Percentiles rank a stretch among this genome's conserved stretches.
Evolutionary conservation across 2,113 vertebrate genomes (phyloP).

Genomic region (Protobothrops mucrosquamatus): DNA sequence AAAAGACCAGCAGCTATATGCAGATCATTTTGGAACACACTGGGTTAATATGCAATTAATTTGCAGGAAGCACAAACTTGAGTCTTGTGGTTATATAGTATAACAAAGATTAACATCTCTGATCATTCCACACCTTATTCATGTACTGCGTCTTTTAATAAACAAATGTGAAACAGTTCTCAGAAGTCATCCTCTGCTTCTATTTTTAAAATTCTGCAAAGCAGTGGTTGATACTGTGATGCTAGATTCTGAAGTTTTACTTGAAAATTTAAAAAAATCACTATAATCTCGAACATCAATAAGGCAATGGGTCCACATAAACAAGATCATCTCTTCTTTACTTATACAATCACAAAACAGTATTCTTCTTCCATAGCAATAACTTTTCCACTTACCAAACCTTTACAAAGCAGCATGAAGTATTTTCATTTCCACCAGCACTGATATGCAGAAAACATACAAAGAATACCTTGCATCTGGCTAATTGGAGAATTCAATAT

Average conservation of each 20-base stretch:
- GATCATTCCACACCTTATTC: background rate
- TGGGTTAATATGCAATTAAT: accelerated
- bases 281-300: background rate
- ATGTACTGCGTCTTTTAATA: background rate
- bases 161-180: conserved; percentile 14
- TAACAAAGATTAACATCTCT: conserved; percentile 8
- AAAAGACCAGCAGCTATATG: background rate
- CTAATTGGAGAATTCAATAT: background rate
- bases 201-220: conserved; percentile 24
- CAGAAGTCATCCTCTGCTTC: conserved; percentile 13
- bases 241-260: background rate
- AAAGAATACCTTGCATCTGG: background rate
- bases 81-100: background rate
- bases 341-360: background rate
- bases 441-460: background rate
- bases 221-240: background rate
- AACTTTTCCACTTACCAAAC: background rate
- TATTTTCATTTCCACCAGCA: background rate
- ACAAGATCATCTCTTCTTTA: background rate
- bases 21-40: background rate
- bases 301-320: background rate
- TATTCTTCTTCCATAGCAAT: background rate
- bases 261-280: background rate
- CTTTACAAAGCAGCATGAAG: background rate
- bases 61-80: background rate